These are phyloP conservation scores for Hycleus phaleratus DNA, from an alignment of 1,140 invertebrate species.

Conservation along the genomic window DNA sequence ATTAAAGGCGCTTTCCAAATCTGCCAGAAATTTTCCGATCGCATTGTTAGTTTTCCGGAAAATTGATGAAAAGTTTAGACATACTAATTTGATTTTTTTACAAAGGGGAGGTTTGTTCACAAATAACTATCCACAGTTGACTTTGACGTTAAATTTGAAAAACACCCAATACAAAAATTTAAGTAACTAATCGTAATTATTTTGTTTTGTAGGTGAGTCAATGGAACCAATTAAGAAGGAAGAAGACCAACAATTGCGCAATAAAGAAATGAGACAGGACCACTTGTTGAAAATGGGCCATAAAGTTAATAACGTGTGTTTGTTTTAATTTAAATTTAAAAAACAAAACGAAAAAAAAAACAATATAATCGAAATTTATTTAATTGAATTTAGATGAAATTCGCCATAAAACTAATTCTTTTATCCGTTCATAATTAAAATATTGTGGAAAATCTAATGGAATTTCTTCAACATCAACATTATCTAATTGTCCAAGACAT, in stretches of 20 bases:
- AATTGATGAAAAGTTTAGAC: no score
- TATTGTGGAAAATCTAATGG: conserved; percentile 70
- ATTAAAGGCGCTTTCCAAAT: no score
- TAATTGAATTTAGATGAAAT: conserved; percentile 40
- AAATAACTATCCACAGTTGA: no score
- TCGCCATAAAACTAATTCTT: conserved; percentile 68
- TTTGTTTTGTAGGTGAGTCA: conserved; percentile 18
- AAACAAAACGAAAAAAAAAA: no score
- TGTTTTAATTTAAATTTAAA: conserved; percentile 18
- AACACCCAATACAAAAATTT: not conserved
- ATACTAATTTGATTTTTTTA: no score
- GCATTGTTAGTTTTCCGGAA: no score
- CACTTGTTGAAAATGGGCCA: conserved; percentile 26
- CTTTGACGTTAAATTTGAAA: no score
- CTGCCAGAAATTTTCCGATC: no score
- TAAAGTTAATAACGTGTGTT: conserved; percentile 26
- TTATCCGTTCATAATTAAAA: conserved; percentile 71
- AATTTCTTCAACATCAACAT: conserved; percentile 50
- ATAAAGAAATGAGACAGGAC: conserved; percentile 35
- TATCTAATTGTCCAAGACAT: conserved; percentile 46
- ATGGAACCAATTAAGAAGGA: conserved; percentile 37
- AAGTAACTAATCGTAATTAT: no score
- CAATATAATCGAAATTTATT: not conserved
- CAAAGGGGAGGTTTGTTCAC: no score
- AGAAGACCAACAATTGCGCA: conserved; percentile 33